Evolutionary conservation across 2,113 vertebrate genomes (phyloP), one percentile per base, ranked within the genome.

Genomic region (Sebastes schlegelii): DNA sequence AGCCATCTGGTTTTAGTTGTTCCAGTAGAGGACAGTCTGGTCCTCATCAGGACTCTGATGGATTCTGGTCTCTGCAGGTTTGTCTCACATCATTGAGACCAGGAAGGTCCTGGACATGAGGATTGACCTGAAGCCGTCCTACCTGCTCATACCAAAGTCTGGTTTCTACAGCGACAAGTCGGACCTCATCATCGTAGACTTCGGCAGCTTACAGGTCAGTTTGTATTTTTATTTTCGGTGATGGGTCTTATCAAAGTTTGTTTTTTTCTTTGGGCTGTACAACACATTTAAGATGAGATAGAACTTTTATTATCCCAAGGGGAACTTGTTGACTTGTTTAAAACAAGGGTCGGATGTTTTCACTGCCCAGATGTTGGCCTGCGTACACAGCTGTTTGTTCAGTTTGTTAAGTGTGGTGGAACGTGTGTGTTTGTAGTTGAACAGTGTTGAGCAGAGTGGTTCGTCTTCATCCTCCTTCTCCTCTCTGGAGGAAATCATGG

Each of bases 401-500:
- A 5, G 5, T 17, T 14, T 64, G 2, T 40, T 42, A 2, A n/a
- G 3, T n/a, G 1, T 51, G 34, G 14, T n/a, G 68, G 43, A 55
- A 13, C 34, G 4, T 12, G 6, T 67, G 42, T 68, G 49, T 58
- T 1, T 76, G 13, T 26, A 99, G 98, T 89, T 99, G 65, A 96
- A 95, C 90, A 99, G 97, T 69, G 92, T 98, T 67, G 92, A 96
- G 81, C 96, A 97, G 93, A 86, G 84, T 5, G 83, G 83, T 40
- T 92, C 93, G 46, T 76, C 94, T 3, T 92, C 93, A 0, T 66
- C 91, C 10, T 95, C 86, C 79, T 95, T 93, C 87, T 96, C 97
- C 1, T 99, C 98, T 23, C 92, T 99, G 77, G 98, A 99, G 87
- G 97, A 99, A 86, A 97, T 99, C 77, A 98, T 99, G 96, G 97